These are phyloP conservation scores for Antheraea pernyi DNA, from an alignment of 1,140 invertebrate species.

Conservation along the genomic window DNA sequence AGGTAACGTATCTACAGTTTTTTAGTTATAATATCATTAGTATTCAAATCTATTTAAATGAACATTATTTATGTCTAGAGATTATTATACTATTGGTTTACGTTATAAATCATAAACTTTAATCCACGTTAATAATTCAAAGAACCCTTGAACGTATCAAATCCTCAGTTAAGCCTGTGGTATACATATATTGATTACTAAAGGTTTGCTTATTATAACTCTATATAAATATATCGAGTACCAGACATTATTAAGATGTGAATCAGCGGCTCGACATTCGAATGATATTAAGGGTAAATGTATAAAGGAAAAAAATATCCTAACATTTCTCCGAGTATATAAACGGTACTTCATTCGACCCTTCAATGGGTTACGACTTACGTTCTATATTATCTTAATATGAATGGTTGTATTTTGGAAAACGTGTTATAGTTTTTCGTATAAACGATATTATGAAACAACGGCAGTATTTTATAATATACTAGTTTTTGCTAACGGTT, in stretches of 20 bases:
- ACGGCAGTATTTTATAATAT: no score
- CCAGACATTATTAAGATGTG: neutral
- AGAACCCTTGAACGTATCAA: neutral
- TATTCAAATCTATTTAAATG: no score
- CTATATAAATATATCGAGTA: neutral
- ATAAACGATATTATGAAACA: neutral
- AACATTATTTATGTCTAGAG: no score
- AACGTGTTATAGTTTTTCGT: neutral
- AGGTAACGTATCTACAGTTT: no score
- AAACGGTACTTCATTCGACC: neutral
- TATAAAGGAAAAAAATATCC: constrained; percentile 1
- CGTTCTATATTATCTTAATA: neutral
- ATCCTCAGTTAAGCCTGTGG: neutral
- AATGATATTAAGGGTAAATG: constrained; percentile 5
- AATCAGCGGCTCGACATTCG: neutral
- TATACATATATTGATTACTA: neutral
- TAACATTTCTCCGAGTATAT: neutral
- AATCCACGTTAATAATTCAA: neutral
- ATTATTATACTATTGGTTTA: neutral
- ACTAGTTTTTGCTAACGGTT: no score
- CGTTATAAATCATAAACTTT: neutral
- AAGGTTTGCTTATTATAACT: neutral
- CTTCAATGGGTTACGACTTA: neutral
- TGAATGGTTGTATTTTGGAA: neutral
- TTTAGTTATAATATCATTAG: no score